These are phyloP conservation scores for Cydia amplana DNA, from an alignment of 1,140 invertebrate species.

Conservation along the genomic window DNA sequence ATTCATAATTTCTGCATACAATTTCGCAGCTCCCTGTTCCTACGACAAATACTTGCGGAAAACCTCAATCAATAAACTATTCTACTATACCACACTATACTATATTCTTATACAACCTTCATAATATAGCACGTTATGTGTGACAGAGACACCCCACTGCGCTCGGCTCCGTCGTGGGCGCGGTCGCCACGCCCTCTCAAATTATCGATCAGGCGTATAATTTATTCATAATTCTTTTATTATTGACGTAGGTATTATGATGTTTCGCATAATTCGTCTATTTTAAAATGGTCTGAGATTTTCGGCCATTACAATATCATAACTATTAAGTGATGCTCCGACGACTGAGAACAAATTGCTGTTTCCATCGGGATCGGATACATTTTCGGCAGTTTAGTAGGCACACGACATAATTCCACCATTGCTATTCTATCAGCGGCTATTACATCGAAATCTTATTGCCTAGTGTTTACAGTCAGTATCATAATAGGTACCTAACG, in stretches of 20 bases:
- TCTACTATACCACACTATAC: neutral
- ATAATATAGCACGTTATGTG: neutral
- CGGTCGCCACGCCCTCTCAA: conserved; percentile 44
- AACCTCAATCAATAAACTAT: neutral
- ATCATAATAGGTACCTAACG: no score
- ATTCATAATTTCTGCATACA: no score
- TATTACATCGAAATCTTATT: no score
- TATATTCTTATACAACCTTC: neutral
- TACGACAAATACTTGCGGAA: neutral
- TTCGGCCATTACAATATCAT: neutral
- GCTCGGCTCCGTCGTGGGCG: conserved; percentile 23
- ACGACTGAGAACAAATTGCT: neutral
- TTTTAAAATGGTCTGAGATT: neutral
- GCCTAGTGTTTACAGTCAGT: no score
- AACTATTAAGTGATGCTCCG: neutral
- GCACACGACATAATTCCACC: neutral
- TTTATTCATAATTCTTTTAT: conserved; percentile 66
- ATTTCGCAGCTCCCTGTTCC: no score
- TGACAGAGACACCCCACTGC: conserved; percentile 8
- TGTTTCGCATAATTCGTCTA: neutral
- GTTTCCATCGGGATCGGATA: neutral
- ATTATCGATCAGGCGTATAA: conserved; percentile 60
- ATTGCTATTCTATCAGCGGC: neutral
- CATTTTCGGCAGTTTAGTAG: neutral
- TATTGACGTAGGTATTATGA: conserved; percentile 34